Percentiles rank a stretch among this genome's conserved stretches.
These are phyloP conservation scores for Agonopterix arenella DNA, from an alignment of 2,888 invertebrate genomes.

Conservation along the genomic window DNA sequence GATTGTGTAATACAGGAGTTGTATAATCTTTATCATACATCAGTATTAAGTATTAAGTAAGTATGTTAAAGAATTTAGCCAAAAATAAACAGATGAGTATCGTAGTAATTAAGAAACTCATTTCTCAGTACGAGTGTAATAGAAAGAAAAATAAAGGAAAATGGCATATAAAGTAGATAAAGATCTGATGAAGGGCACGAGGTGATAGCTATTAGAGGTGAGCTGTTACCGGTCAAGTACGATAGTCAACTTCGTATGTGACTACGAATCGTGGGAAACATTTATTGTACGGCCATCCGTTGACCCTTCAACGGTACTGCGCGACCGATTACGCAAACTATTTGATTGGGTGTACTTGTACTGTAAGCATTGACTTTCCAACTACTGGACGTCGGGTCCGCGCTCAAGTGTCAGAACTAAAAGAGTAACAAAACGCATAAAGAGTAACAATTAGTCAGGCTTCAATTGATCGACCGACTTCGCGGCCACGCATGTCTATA, in stretches of 20 bases:
- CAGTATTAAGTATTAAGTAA: too few species aligned
- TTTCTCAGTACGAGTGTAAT: neutral
- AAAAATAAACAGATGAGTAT: too few species aligned
- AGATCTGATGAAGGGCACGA: slow-evolving; percentile 27
- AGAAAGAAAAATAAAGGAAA: neutral
- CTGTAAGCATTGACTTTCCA: too few species aligned
- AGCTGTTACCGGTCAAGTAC: slow-evolving; percentile 33
- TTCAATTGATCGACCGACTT: too few species aligned
- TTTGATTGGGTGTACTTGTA: slow-evolving; percentile 24
- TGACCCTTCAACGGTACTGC: slow-evolving; percentile 53
- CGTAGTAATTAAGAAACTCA: neutral
- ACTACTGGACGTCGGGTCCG: too few species aligned
- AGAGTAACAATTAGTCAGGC: too few species aligned
- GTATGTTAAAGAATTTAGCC: too few species aligned
- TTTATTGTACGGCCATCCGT: slow-evolving; percentile 40
- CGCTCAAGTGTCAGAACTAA: too few species aligned
- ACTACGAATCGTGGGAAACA: slow-evolving; percentile 58
- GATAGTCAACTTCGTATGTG: slow-evolving; percentile 28
- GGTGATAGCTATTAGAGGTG: slow-evolving; percentile 35
- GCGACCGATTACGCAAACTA: slow-evolving; percentile 39
- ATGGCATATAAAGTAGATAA: slow-evolving; percentile 4
- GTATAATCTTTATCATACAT: too few species aligned
- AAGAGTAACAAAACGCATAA: too few species aligned
- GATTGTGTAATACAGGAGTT: too few species aligned
- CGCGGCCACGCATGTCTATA: too few species aligned